A percentile compares a stretch with the other conserved stretches of the same genome.
Evolutionary conservation across 2,888 invertebrate species (phyloP).

Genomic region (Cataglyphis cursor): DNA sequence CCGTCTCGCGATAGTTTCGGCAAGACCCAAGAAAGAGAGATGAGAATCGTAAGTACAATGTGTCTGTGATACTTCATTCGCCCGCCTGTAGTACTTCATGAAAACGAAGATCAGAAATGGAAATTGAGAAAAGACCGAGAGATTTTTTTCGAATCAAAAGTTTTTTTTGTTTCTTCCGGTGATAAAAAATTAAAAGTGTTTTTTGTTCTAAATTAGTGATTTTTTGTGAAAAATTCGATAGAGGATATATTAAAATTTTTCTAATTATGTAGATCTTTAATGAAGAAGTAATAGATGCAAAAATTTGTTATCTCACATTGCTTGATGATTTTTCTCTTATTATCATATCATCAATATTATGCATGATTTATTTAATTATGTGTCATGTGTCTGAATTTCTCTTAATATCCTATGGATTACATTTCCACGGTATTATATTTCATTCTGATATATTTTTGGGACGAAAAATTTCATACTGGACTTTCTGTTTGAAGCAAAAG

Average conservation of each 20-base stretch:
- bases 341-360: background rate
- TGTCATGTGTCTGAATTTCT: background rate
- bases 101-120: background rate
- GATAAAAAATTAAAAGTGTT: constrained; percentile 13
- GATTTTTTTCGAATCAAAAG: background rate
- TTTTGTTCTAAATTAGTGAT: constrained; percentile 8
- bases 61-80: constrained; percentile 21
- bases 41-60: constrained; percentile 79
- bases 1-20: constrained; percentile 38
- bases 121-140: background rate
- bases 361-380: background rate
- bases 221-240: background rate
- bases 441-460: background rate
- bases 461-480: background rate
- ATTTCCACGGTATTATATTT: background rate
- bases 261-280: background rate
- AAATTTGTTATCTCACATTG: background rate
- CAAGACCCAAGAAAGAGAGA: constrained; percentile 58
- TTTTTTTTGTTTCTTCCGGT: background rate
- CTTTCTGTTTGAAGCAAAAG: background rate
- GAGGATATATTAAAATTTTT: background rate
- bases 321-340: background rate
- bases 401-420: background rate
- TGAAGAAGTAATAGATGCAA: background rate
- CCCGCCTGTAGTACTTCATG: background rate